phyloP scores from a whole-genome alignment of 2,113 vertebrate genomes.

The Cryptoleucopteryx plumbea region DNA sequence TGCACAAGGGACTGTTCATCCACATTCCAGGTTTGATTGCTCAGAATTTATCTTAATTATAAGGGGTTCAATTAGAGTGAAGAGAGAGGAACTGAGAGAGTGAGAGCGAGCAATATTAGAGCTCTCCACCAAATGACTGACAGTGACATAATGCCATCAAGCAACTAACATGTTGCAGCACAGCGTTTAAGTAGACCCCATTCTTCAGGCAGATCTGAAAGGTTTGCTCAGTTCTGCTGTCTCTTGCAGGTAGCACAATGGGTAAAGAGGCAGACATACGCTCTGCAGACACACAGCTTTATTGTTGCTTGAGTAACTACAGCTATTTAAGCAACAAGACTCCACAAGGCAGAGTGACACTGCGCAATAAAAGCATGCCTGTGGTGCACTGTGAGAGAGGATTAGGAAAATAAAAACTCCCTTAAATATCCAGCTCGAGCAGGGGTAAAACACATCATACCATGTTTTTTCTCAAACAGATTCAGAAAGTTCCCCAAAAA shows the following conservation, averaged over 20 bases:
- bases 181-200: neutral
- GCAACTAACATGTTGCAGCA: neutral
- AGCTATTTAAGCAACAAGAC: constrained; percentile 13
- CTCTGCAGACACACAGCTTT: neutral
- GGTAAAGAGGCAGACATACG: neutral
- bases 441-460: neutral
- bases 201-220: constrained; percentile 32
- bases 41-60: constrained; percentile 59
- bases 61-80: constrained; percentile 39
- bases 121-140: neutral
- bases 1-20: constrained; percentile 58
- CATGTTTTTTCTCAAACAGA: neutral
- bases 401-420: constrained; percentile 25
- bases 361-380: neutral
- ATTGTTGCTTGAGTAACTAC: constrained; percentile 2
- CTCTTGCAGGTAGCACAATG: neutral
- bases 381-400: neutral
- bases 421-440: neutral
- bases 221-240: constrained; percentile 6
- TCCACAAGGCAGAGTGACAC: neutral
- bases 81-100: neutral
- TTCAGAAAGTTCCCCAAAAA: neutral
- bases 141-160: constrained; percentile 26
- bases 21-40: constrained; percentile 62
- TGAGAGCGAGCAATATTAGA: neutral